Conservation (phyloP, 2,113 vertebrate genomes). For the Xenopus laevis region DNA sequence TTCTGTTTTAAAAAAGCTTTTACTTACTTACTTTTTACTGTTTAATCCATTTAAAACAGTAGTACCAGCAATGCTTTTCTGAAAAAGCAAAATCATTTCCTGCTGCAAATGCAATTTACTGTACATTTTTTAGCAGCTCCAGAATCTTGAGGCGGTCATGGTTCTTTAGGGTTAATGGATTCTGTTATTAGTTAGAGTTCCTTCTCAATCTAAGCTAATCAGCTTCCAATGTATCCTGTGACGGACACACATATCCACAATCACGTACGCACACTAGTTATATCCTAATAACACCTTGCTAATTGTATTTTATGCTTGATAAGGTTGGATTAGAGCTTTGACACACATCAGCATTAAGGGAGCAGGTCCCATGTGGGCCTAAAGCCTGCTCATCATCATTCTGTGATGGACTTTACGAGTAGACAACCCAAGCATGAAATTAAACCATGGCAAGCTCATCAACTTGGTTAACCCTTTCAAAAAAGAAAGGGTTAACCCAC, state of each 20-base stretch:
- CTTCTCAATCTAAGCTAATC: neutral
- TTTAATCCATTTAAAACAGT: too few species aligned
- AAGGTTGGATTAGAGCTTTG: conserved; percentile 21
- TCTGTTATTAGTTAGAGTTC: neutral
- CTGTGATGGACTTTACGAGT: neutral
- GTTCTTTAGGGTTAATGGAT: neutral
- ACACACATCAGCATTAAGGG: conserved; percentile 22
- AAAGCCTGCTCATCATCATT: neutral
- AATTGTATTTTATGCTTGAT: conserved; percentile 39
- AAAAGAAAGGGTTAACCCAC: neutral
- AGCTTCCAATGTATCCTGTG: neutral
- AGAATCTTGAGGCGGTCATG: neutral
- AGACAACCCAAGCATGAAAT: conserved; percentile 52
- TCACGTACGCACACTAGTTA: neutral
- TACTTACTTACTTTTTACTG: too few species aligned
- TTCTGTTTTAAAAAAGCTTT: too few species aligned
- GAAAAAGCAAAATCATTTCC: too few species aligned
- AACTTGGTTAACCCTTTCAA: conserved; percentile 11
- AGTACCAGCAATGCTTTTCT: too few species aligned
- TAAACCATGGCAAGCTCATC: conserved; percentile 43
- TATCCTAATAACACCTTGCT: conserved; percentile 7
- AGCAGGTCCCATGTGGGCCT: conserved; percentile 16
- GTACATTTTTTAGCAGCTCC: neutral
- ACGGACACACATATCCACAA: neutral
- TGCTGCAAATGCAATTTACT: too few species aligned